A percentile compares a stretch with the other conserved stretches of the same genome.
Conservation (phyloP, 2,113 vertebrate genomes). For the Platycercus adscitus region DNA sequence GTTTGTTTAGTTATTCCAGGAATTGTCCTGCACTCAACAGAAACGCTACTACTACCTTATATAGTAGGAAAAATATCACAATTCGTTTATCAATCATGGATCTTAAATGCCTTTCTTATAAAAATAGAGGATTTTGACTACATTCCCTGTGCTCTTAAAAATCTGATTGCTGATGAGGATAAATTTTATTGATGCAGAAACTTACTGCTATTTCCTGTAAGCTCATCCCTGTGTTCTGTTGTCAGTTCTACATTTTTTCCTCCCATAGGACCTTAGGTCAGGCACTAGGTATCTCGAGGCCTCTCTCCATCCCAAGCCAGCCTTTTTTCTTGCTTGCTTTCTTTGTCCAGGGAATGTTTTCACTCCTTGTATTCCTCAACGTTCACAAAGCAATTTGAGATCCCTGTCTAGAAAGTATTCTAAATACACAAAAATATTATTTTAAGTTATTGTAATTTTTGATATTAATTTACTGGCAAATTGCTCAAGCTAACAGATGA, state of each 20-base stretch:
- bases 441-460: constrained; percentile 1
- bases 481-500: constrained; percentile 5
- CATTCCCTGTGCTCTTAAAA: background rate
- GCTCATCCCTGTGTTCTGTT: background rate
- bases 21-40: background rate
- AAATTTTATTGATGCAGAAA: background rate
- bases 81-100: background rate
- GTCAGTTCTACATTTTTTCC: background rate
- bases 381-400: background rate
- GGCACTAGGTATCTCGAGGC: background rate
- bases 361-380: background rate
- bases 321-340: background rate
- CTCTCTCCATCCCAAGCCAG: background rate
- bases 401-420: background rate
- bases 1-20: background rate
- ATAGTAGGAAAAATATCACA: background rate
- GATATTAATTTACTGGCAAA: background rate
- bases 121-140: background rate
- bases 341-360: background rate
- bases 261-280: background rate
- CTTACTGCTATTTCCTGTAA: background rate
- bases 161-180: background rate
- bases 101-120: background rate
- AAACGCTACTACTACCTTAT: background rate
- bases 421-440: constrained; percentile 19